Evolutionary conservation across 1,140 invertebrate species (phyloP).

Genomic region (Heliconius congener): DNA sequence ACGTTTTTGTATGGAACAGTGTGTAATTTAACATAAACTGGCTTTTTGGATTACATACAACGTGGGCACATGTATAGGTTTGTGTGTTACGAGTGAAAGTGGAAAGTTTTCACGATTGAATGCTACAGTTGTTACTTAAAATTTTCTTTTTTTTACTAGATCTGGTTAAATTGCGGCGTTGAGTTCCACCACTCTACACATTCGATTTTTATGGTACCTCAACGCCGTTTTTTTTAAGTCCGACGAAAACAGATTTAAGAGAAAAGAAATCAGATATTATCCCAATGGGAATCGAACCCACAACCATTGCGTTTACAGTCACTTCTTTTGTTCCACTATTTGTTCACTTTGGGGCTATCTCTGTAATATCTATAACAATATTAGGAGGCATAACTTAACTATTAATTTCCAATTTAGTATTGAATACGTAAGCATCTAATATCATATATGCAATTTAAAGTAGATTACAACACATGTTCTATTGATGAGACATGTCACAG

Average conservation of each 20-base stretch:
- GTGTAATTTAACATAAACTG: not conserved
- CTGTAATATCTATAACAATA: not conserved
- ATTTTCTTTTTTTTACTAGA: too few species aligned
- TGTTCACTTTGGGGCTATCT: too few species aligned
- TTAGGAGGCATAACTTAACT: not conserved
- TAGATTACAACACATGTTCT: conserved; percentile 5
- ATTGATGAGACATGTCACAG: not conserved
- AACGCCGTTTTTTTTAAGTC: too few species aligned
- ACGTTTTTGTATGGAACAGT: conserved; percentile 13
- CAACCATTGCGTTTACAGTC: too few species aligned
- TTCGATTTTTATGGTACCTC: too few species aligned
- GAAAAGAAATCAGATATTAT: too few species aligned
- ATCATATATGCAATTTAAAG: not conserved
- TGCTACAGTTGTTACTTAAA: too few species aligned
- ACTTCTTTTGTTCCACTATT: too few species aligned
- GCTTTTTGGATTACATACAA: not conserved
- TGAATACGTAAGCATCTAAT: not conserved
- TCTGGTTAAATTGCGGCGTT: not conserved
- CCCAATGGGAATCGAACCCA: too few species aligned
- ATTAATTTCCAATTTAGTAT: not conserved
- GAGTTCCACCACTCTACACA: not conserved
- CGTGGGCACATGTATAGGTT: not conserved
- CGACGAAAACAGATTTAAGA: too few species aligned
- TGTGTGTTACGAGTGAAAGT: not conserved
- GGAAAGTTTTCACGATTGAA: not conserved